Evolutionary conservation across 2,113 vertebrate genomes (phyloP).

Genomic region (Irena cyanogastra): DNA sequence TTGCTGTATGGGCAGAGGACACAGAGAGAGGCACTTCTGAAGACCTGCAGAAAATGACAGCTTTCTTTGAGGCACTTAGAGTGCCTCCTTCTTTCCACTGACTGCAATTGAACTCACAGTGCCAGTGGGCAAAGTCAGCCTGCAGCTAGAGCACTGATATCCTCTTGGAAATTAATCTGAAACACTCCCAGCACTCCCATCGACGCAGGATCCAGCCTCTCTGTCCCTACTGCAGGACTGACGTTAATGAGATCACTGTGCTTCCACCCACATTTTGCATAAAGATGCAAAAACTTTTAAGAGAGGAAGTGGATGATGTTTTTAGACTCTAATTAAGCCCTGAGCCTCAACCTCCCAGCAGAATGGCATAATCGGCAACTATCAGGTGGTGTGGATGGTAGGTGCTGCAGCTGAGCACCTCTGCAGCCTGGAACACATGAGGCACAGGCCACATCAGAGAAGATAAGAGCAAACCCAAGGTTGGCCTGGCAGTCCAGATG

Average conservation of each 20-base stretch:
- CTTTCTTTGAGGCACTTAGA: neutral
- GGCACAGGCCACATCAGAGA: neutral
- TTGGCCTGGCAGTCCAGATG: neutral
- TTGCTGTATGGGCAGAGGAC: neutral
- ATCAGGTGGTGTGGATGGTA: neutral
- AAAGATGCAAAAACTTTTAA: neutral
- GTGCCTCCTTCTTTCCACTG: neutral
- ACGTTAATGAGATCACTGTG: neutral
- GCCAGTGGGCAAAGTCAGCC: neutral
- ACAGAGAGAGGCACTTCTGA: neutral
- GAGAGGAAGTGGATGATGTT: constrained; percentile 41
- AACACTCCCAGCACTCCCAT: neutral
- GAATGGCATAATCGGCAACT: neutral
- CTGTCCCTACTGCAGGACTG: neutral
- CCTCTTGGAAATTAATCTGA: neutral
- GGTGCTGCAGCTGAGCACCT: neutral
- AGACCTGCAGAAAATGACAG: neutral
- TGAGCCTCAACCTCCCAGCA: neutral
- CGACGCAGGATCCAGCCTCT: neutral
- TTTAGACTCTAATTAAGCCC: constrained; percentile 19
- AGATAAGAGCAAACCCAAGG: neutral
- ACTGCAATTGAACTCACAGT: neutral
- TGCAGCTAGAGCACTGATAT: neutral
- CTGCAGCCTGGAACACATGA: neutral
- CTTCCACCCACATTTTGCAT: constrained; percentile 35